Evolutionary conservation across 2,113 vertebrate species (phyloP), one percentile per base, ranked within the genome.

Genomic region (Willisornis vidua): DNA sequence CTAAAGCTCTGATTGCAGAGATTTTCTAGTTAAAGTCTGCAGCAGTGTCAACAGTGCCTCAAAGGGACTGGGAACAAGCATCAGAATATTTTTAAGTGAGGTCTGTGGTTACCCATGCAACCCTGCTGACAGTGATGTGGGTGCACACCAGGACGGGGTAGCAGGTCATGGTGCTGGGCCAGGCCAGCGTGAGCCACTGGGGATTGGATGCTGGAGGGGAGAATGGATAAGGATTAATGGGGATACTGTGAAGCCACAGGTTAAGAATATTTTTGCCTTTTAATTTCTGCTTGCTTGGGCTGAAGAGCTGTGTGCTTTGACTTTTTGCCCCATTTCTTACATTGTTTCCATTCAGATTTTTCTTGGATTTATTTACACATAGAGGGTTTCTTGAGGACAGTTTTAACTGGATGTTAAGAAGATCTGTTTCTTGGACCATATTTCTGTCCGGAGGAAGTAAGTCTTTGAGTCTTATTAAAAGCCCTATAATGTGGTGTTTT

Each of bases 161-260:
- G 46, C 3, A 5, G 19, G 54, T 52, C 0, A 0, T 26, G 48
- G 9, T 68, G 25, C 41, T 41, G 19, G 35, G 25, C 13, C 35
- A 16, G 18, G 7, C 0, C 3, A 66, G n/a, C 2, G 0, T 0
- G 5, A 41, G n/a, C 46, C 10, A 1, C 37, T 31, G 54, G 66
- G 18, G 9, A 17, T 2, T 7, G 3, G 51, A 13, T 73, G 9
- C 26, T 23, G 75, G 33, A 77, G n/a, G 19, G 37, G 23, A 75
- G 58, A 35, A 28, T 31, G 20, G 39, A 24, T 29, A 7, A n/a
- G 62, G 39, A n/a, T 89, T 89, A 35, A 61, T 65, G 46, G 24
- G 65, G 25, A 33, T 78, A 6, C 57, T 63, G 9, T 37, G 45
- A 75, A 85, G 23, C 39, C 70, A 45, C 45, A 57, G 26, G 43